phyloP scores from a whole-genome alignment of 1,140 invertebrate species.

The Polyergus mexicanus region DNA sequence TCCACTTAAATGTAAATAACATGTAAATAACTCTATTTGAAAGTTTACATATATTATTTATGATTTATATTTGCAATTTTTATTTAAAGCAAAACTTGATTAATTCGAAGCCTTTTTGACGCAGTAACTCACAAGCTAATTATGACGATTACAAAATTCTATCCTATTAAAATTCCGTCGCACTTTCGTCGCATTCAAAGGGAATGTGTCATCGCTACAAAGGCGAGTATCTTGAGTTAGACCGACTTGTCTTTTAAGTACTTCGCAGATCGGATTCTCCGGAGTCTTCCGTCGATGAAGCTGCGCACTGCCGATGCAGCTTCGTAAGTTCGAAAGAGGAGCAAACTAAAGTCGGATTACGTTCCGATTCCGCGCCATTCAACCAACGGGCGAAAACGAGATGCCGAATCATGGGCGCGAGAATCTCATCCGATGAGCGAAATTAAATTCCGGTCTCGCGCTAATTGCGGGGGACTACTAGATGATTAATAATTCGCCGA shows the following conservation, averaged over 20 bases:
- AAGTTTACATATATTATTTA: conserved; percentile 33
- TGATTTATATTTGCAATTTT: conserved; percentile 1
- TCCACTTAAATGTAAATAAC: conserved; percentile 15
- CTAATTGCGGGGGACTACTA: conserved; percentile 62
- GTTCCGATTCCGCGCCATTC: conserved; percentile 41
- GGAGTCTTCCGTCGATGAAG: conserved; percentile 25
- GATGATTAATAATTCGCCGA: conserved; percentile 70
- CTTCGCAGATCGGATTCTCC: conserved; percentile 54
- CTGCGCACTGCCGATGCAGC: conserved; percentile 29
- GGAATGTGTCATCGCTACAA: neutral
- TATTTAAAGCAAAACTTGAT: conserved; percentile 20
- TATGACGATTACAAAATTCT: neutral
- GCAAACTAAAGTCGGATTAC: conserved; percentile 68
- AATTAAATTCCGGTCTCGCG: conserved; percentile 70
- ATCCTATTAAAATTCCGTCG: too few relatives aligned
- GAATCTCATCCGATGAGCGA: conserved; percentile 40
- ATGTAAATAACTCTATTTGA: conserved; percentile 13
- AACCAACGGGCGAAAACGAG: conserved; percentile 12
- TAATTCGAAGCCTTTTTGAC: neutral
- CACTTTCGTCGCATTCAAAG: neutral
- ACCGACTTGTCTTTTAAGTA: conserved; percentile 35
- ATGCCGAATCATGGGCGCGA: conserved; percentile 34
- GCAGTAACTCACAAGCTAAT: neutral
- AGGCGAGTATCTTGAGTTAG: neutral
- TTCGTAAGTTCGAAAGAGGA: conserved; percentile 65